These are phyloP conservation scores for Stegophylla sp. DNA, from an alignment of 2,888 invertebrate genomes.

Conservation along the genomic window DNA sequence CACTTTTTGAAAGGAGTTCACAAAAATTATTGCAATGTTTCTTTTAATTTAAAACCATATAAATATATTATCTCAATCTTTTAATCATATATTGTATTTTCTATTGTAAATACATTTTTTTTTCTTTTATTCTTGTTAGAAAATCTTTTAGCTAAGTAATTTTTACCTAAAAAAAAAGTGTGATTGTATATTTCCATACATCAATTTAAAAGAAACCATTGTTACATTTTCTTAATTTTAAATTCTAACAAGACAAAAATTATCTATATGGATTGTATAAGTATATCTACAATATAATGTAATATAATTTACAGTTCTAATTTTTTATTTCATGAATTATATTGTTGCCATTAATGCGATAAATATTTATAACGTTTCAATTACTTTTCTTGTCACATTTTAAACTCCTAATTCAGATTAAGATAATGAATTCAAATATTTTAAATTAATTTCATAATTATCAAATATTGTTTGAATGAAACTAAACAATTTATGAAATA, in stretches of 20 bases:
- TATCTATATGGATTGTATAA: constrained; percentile 13
- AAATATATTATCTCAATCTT: constrained; percentile 15
- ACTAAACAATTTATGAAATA: background rate
- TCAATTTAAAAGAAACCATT: constrained; percentile 1
- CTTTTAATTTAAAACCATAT: constrained; percentile 12
- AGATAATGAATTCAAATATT: background rate
- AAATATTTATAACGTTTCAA: background rate
- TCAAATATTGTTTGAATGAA: background rate
- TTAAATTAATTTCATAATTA: constrained; percentile 17
- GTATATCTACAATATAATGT: background rate
- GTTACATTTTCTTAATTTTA: background rate
- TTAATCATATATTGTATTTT: constrained; percentile 35
- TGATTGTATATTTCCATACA: background rate
- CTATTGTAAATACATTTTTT: constrained; percentile 44
- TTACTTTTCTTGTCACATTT: background rate
- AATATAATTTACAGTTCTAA: constrained; percentile 14
- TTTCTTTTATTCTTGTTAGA: background rate
- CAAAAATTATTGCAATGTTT: constrained; percentile 5
- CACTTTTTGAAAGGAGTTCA: background rate
- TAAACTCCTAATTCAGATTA: background rate
- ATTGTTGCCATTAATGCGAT: background rate
- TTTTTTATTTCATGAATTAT: background rate
- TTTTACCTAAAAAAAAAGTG: background rate
- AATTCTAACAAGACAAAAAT: background rate
- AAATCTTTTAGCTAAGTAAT: background rate